Conservation (phyloP, 2,113 vertebrate genomes). For the Amphilophus citrinellus region DNA sequence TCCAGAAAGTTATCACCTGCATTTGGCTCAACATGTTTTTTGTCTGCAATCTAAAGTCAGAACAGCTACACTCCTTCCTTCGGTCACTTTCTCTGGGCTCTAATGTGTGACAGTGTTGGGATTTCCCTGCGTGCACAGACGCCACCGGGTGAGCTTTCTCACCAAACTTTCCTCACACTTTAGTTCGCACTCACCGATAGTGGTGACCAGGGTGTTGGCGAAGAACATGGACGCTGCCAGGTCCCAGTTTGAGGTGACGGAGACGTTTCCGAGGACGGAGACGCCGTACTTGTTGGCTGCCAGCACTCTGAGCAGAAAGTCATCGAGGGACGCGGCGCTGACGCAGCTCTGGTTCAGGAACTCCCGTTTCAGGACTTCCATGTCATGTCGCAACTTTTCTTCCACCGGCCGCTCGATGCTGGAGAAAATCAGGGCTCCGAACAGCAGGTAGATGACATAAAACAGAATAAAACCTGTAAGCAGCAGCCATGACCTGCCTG, state of each 20-base stretch:
- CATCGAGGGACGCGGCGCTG: conserved; percentile 80
- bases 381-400: conserved; percentile 79
- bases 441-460: conserved; percentile 84
- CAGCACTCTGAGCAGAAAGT: conserved; percentile 82
- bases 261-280: conserved; percentile 78
- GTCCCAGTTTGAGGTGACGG: conserved; percentile 82
- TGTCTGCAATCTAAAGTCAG: background rate
- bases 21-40: background rate
- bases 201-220: conserved; percentile 91
- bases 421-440: conserved; percentile 88
- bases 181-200: conserved; percentile 84
- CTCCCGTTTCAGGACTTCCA: conserved; percentile 78
- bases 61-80: too few species aligned
- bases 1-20: background rate
- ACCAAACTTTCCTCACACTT: background rate
- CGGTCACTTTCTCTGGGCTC: too few species aligned
- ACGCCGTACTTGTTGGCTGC: conserved; percentile 87
- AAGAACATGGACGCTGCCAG: conserved; percentile 90
- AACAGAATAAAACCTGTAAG: conserved; percentile 72
- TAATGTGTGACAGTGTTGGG: background rate
- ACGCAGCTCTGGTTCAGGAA: conserved; percentile 87
- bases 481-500: conserved; percentile 72
- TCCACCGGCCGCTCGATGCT: conserved; percentile 88
- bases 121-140: conserved; percentile 17
- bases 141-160: background rate